phyloP scores from a whole-genome alignment of 2,888 invertebrate genomes.

The Archips crataeganus region DNA sequence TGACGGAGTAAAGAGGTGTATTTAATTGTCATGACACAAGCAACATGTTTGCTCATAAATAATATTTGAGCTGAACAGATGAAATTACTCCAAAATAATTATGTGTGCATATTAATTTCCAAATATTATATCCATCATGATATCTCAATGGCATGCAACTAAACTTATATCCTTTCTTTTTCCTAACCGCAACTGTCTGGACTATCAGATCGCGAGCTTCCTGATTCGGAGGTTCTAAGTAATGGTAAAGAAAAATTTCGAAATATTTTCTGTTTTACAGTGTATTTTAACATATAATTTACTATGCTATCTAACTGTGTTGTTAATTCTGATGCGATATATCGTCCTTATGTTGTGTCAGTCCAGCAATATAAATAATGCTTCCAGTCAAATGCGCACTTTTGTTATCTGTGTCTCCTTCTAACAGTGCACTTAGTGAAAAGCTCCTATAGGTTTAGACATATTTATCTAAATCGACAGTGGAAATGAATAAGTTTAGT shows the following conservation, averaged over 20 bases:
- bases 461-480: no score
- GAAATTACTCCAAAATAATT: no score
- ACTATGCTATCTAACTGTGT: not conserved
- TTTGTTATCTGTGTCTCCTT: not conserved
- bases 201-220: not conserved
- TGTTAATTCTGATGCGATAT: not conserved
- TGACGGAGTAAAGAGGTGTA: not conserved
- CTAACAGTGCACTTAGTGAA: no score
- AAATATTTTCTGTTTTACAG: not conserved
- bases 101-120: not conserved
- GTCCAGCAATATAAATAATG: not conserved
- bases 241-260: not conserved
- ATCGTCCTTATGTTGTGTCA: not conserved
- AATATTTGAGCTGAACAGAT: not conserved
- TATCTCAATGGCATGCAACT: not conserved
- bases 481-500: no score
- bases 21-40: not conserved
- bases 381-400: not conserved
- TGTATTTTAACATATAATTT: not conserved
- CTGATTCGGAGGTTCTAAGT: not conserved
- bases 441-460: no score
- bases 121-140: not conserved
- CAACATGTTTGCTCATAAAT: not conserved
- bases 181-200: conserved; percentile 1
- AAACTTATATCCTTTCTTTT: conserved; percentile 1